Conservation (phyloP, 1,140 invertebrate species). For the Maniola jurtina region DNA sequence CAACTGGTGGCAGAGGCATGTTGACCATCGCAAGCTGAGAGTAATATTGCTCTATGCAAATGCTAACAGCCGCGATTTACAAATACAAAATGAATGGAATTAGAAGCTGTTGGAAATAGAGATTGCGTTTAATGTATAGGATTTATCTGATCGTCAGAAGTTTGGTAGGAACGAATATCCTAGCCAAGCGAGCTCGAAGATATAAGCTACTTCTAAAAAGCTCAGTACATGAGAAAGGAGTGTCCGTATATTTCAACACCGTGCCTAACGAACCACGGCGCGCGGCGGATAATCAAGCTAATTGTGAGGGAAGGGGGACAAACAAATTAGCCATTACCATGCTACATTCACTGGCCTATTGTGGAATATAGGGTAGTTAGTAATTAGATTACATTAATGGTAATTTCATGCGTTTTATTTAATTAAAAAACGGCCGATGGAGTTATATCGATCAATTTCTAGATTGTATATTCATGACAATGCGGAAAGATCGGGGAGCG, state of each 20-base stretch:
- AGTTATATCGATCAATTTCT: no score
- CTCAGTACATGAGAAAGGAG: conserved; percentile 20
- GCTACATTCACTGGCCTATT: neutral
- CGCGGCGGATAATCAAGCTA: conserved; percentile 42
- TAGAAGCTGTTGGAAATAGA: no score
- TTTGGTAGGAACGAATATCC: no score
- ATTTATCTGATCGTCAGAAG: no score
- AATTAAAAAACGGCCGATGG: no score
- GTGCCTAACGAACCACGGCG: conserved; percentile 31
- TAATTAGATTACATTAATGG: conserved; percentile 3
- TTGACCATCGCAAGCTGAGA: neutral
- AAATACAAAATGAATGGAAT: no score
- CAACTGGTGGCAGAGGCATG: neutral
- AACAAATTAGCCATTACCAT: conserved; percentile 13
- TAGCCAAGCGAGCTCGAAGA: no score
- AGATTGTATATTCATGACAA: no score
- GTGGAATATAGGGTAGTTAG: neutral
- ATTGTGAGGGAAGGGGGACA: conserved; percentile 29
- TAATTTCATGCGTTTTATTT: neutral
- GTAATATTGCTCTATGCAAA: no score
- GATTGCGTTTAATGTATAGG: no score
- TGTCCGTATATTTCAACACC: conserved; percentile 23
- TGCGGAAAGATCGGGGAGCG: no score
- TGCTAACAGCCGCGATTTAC: no score
- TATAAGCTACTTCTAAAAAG: neutral